Percentiles rank a stretch among this genome's conserved stretches.
Conservation (phyloP, 2,888 invertebrate species). For the Eilema depressum region DNA sequence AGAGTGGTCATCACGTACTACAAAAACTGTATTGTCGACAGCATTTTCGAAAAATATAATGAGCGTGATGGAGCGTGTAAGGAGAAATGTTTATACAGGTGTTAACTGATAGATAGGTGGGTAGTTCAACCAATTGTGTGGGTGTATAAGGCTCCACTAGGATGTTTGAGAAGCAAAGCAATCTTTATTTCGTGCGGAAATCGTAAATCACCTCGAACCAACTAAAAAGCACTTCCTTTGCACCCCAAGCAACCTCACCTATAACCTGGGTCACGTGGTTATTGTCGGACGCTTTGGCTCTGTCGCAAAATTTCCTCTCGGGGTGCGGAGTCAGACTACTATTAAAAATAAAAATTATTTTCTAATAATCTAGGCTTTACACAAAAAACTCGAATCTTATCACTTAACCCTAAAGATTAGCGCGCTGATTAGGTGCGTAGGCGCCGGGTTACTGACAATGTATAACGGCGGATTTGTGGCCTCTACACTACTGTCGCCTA, state of each 20-base stretch:
- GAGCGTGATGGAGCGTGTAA: conserved; percentile 1
- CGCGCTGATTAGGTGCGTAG: conserved; percentile 42
- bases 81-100: not conserved
- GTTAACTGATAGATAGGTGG: no score
- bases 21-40: conserved; percentile 14
- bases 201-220: no score
- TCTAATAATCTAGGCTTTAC: not conserved
- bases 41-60: conserved; percentile 10
- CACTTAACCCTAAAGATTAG: conserved; percentile 33
- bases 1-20: conserved; percentile 18
- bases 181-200: no score
- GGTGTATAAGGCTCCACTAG: no score
- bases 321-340: no score
- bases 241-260: no score
- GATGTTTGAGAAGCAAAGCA: no score
- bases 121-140: no score
- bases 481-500: conserved; percentile 14
- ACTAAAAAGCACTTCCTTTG: no score
- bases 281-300: no score
- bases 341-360: not conserved
- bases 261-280: no score
- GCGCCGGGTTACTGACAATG: conserved; percentile 42
- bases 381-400: not conserved
- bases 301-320: no score
- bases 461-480: conserved; percentile 44